Base-by-base conservation (phyloP, 1,140 invertebrate species). In the Palaemon carinicauda region DNA sequence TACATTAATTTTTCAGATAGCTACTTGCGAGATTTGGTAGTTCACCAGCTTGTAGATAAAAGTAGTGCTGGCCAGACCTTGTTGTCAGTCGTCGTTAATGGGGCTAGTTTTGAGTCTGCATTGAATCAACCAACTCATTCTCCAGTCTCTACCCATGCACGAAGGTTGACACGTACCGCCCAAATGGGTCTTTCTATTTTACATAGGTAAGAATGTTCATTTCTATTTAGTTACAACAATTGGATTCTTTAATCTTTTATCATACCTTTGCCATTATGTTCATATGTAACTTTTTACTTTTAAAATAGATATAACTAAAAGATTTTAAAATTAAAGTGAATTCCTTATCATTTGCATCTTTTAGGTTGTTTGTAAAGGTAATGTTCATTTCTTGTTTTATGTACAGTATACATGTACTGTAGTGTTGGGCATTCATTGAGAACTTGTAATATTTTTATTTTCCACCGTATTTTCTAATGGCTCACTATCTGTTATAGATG, bases 111-210 rank as follows among this genome's bases (percentile, higher is more conserved):
- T n/a, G 82, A 89, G 24, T 74, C 65, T 3, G 73, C 85, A 7
- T 69, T 89, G 3, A 82, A 80, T 53, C 88, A 82, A 3, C 88
- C 88, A 29, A 78, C 81, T 17, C 82, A 89, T 65, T 89, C 84
- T 27, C 88, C 88, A 21, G 60, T 79, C 52, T 87, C 85, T 12
- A 82, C 80, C 31, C 84, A 89, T 50, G 88, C 88, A 1, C 77
- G 52, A 15, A 73, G 81, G 54, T 81, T 89, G 7, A 83, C 88
- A 79, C 73, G 83, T 50, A 87, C 83, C 10, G 88, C 88, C 29
- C 82, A 89, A n/a, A 78, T 89, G 80, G 88, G 85, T 54, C 83
- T 89, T 24, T 89, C 88, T 69, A 79, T 89, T 17, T 31, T 86
- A 14, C 88, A 89, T 75, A 82, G 88, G 75, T 83, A 69, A 65